Percentiles rank a stretch among this genome's conserved stretches.
Evolutionary conservation across 2,797 vertebrate species (phyloP).

Genomic region (Mus spretus): DNA sequence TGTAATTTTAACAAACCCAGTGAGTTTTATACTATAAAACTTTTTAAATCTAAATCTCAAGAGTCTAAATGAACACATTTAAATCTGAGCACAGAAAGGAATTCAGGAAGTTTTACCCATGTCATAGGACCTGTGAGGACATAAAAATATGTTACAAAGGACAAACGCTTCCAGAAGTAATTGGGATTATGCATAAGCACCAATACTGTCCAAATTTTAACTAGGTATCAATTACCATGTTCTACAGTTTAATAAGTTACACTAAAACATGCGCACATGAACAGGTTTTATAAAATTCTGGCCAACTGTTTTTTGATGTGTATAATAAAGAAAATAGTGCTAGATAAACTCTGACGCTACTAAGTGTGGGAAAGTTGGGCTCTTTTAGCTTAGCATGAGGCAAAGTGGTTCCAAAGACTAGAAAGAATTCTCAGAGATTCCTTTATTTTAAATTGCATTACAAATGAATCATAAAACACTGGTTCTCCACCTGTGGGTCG

Average conservation of each 20-base stretch:
- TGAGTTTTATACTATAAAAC: constrained; percentile 13
- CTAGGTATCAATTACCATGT: constrained; percentile 23
- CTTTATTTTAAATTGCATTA: constrained; percentile 50
- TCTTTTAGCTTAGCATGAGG: constrained; percentile 49
- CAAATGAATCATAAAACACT: constrained; percentile 15
- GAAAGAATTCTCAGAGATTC: not conserved
- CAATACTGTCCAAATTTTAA: constrained; percentile 20
- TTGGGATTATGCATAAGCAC: not conserved
- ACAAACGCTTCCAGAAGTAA: constrained; percentile 39
- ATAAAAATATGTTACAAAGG: constrained; percentile 31
- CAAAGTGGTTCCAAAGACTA: not conserved
- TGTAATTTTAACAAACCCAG: not conserved
- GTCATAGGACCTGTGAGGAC: not conserved
- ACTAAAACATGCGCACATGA: not conserved
- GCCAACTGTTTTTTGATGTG: not conserved
- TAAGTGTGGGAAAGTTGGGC: constrained; percentile 11
- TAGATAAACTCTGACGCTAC: constrained; percentile 2
- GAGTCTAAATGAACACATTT: constrained; percentile 47
- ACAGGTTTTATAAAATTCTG: constrained; percentile 39
- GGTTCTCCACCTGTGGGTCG: no score
- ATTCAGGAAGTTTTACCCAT: constrained; percentile 41
- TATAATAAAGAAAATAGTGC: constrained; percentile 50
- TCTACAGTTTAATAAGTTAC: constrained; percentile 18
- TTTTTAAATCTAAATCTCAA: constrained; percentile 58
- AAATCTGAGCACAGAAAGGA: constrained; percentile 26